A percentile compares a stretch with the other conserved stretches of the same genome.
These are phyloP conservation scores for Ectemnius lituratus DNA, from an alignment of 2,888 invertebrate species.

Conservation along the genomic window DNA sequence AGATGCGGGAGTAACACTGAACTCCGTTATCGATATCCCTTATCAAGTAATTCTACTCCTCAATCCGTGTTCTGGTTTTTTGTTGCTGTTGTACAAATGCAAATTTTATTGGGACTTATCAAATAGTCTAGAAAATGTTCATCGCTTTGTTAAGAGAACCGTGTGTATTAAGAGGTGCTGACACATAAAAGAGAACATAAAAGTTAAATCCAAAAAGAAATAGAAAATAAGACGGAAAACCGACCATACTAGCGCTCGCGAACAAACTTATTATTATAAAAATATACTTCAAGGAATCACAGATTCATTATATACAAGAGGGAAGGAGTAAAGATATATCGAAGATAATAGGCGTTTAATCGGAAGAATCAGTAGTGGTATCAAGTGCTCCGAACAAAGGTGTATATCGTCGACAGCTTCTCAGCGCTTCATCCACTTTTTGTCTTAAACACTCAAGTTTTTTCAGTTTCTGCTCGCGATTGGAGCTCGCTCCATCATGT, in stretches of 20 bases:
- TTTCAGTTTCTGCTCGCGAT: slow-evolving; percentile 64
- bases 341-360: slow-evolving; percentile 54
- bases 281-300: slow-evolving; percentile 73
- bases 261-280: slow-evolving; percentile 71
- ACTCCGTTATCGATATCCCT: slow-evolving; percentile 9
- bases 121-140: no score
- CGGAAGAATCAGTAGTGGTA: slow-evolving; percentile 70
- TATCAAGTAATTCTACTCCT: not conserved
- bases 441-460: slow-evolving; percentile 69
- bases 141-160: slow-evolving; percentile 2
- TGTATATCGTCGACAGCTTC: slow-evolving; percentile 64
- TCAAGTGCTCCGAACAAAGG: slow-evolving; percentile 50
- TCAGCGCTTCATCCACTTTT: slow-evolving; percentile 69
- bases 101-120: no score
- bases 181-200: slow-evolving; percentile 30
- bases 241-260: slow-evolving; percentile 45
- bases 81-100: no score
- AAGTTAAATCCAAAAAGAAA: slow-evolving; percentile 44
- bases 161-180: slow-evolving; percentile 32
- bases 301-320: slow-evolving; percentile 72
- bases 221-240: slow-evolving; percentile 39
- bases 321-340: slow-evolving; percentile 34
- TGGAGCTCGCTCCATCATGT: slow-evolving; percentile 65
- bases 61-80: not conserved
- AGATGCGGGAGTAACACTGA: slow-evolving; percentile 9